These are phyloP conservation scores for Vulpes vulpes DNA, from an alignment of 2,113 vertebrate species.

Conservation along the genomic window DNA sequence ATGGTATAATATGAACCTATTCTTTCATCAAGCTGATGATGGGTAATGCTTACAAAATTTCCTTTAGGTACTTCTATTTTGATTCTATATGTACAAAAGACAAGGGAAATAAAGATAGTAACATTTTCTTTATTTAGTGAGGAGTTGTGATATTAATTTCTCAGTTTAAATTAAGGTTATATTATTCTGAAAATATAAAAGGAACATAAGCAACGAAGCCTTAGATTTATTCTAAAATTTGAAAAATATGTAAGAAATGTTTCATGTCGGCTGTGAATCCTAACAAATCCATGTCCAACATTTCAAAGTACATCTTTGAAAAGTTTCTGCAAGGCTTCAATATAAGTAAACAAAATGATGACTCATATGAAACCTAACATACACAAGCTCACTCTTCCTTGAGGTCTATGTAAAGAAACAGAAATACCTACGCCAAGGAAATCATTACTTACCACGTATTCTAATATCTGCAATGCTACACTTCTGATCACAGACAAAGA, in stretches of 20 bases:
- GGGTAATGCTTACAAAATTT: background rate
- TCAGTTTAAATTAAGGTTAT: slow-evolving; percentile 14
- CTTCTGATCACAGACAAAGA: slow-evolving; percentile 93
- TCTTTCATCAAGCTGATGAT: background rate
- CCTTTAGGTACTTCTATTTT: background rate
- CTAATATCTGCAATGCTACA: slow-evolving; percentile 94
- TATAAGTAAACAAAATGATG: background rate
- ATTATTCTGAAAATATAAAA: slow-evolving; percentile 53
- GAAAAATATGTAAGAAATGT: background rate
- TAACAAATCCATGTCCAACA: slow-evolving; percentile 44
- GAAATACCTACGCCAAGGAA: background rate
- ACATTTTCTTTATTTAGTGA: background rate
- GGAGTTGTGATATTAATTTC: background rate
- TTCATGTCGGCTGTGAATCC: background rate
- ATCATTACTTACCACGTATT: slow-evolving; percentile 90
- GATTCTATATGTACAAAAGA: background rate
- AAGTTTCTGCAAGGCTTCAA: background rate
- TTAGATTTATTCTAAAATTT: slow-evolving; percentile 14
- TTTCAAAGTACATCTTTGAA: slow-evolving; percentile 24
- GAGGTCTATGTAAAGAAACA: background rate
- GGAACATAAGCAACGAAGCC: slow-evolving; percentile 8
- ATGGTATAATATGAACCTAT: background rate
- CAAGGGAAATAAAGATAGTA: background rate
- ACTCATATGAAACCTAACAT: background rate
- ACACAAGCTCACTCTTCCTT: slow-evolving; percentile 14